These are phyloP conservation scores for Puffinus mauretanicus DNA, from an alignment of 2,113 vertebrate species.

Conservation along the genomic window DNA sequence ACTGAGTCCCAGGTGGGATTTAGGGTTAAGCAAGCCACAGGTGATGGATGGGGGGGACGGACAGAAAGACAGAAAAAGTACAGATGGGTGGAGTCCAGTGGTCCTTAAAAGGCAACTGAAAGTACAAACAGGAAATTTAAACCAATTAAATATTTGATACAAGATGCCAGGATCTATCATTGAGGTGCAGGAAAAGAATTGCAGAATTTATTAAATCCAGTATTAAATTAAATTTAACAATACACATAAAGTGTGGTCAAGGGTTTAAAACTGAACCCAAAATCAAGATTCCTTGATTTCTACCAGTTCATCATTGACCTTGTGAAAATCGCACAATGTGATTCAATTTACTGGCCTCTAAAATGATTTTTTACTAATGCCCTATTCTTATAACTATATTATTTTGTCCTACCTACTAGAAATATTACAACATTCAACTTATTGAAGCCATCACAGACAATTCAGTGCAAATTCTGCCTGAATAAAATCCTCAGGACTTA, in stretches of 20 bases:
- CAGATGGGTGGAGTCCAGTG: background rate
- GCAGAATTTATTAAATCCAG: background rate
- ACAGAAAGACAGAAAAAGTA: background rate
- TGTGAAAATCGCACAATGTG: background rate
- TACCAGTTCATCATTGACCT: background rate
- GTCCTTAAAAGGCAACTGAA: background rate
- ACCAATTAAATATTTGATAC: background rate
- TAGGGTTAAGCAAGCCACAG: background rate
- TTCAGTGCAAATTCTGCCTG: background rate
- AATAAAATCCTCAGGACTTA: constrained; percentile 7
- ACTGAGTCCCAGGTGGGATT: background rate
- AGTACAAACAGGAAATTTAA: background rate
- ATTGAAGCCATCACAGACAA: background rate
- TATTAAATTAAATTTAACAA: background rate
- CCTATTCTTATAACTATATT: background rate
- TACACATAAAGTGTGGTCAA: background rate
- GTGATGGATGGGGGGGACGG: background rate
- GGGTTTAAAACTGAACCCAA: background rate
- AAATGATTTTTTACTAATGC: background rate
- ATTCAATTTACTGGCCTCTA: background rate
- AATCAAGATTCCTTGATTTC: background rate
- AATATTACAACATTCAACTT: background rate
- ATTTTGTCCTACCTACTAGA: background rate
- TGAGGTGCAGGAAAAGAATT: background rate
- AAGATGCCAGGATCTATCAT: background rate